Conservation (phyloP, 2,888 invertebrate species). For the Epirrhoe tristata region DNA sequence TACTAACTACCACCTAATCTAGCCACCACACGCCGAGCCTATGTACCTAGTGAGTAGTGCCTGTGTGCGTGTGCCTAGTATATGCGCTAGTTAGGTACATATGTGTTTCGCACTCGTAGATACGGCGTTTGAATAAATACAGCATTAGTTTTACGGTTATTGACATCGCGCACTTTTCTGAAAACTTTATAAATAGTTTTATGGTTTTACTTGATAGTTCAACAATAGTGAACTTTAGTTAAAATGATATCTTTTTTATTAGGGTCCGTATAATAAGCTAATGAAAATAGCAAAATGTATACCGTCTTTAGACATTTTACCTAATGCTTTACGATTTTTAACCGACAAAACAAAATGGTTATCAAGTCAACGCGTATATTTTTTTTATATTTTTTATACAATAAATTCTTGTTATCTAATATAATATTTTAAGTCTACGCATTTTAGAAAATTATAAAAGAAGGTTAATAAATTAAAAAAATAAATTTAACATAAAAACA, state of each 20-base stretch:
- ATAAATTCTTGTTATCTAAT: too few relatives aligned
- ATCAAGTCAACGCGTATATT: too few relatives aligned
- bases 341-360: too few relatives aligned
- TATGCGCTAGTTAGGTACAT: conserved; percentile 20
- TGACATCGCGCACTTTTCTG: conserved; percentile 47
- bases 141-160: conserved; percentile 47
- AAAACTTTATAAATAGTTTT: conserved; percentile 24
- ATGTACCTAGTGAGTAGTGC: conserved; percentile 29
- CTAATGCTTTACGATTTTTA: too few relatives aligned
- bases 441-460: too few relatives aligned
- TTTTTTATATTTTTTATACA: too few relatives aligned
- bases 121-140: conserved; percentile 25
- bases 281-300: too few relatives aligned
- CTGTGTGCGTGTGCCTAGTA: conserved; percentile 34
- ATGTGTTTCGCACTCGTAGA: conserved; percentile 21
- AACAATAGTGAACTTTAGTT: not conserved
- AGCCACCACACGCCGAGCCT: conserved; percentile 29
- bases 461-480: too few relatives aligned
- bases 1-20: conserved; percentile 24
- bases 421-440: too few relatives aligned
- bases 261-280: too few relatives aligned
- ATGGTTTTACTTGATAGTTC: conserved; percentile 10
- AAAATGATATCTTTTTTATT: not conserved
- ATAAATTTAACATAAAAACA: too few relatives aligned
- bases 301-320: too few relatives aligned